Base-by-base conservation (phyloP, 2,797 vertebrate species). In the Microctenopoma steveboyesi region DNA sequence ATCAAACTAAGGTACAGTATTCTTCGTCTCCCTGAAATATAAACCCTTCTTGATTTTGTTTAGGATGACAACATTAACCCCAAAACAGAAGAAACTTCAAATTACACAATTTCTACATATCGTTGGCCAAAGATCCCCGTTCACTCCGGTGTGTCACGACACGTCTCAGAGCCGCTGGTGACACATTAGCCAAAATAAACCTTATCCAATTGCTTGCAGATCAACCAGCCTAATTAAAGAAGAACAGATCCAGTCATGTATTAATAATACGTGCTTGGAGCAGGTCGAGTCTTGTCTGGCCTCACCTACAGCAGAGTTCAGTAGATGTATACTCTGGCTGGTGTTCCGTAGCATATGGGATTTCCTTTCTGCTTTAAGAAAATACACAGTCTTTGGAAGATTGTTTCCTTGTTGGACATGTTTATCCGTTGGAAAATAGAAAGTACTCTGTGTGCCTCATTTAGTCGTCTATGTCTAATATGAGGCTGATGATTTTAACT, bases 241-340 rank as follows among this genome's bases (percentile, higher is more conserved):
- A 63, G 57, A 74, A 64, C 86, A 73, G 52, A 87, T 88, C 84
- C 79, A 78, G 79, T 86, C 83, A 73, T 66, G 86, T 76, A 74
- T 80, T 72, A 69, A 78, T 72, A 71, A 62, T 43, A 53, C 47
- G n/a, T 37, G 42, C 5, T 12, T 8, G 25, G 30, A 77, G 69
- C 87, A 81, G 55, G 87, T 75, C 0, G 15, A 18, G 76, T 76
- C 89, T 77, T 81, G 88, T 76, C 67, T 2, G 47, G 40, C 66
- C 55, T 81, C 64, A 74, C 81, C 86, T 82, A 60, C 77, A 79
- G 84, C 75, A 76, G 53, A 74, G 65, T 48, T 79, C 48, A 68
- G 47, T 51, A 7, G 22, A 61, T 74, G 60, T 57, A 11, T 53
- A 18, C 13, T 35, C 33, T 60, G 53, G 7, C 54, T 68, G 22